Evolutionary conservation across 92 coral and sea anemone species (phyloP), one percentile per base, ranked within the genome.

Genomic region (Plumapathes pennacea): DNA sequence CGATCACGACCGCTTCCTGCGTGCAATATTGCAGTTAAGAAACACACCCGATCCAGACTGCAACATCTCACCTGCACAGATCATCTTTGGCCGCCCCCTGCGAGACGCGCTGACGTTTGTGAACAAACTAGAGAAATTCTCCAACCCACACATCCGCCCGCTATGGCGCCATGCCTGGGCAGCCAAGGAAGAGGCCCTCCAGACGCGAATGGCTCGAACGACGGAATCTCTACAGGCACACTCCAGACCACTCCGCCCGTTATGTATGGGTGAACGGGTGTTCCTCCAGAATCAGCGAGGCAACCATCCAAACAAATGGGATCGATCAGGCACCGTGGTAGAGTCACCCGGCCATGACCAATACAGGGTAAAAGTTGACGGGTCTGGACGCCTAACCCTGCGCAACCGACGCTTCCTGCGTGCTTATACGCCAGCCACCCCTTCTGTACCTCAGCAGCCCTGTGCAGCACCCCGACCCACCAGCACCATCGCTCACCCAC

Each of bases 281-380:
- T 73, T 73, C 66, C 57, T 73, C 8, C 81, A 73, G 57, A 73
- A 73, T 18, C 74, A 73, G 50, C 54, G 12, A 20, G 81, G 81
- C 22, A 44, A 63, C 25, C 13, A 29, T 58, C 72, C 81, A 7
- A 64, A 10, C 65, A 73, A 64, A 39, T 73, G 81, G 81, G 73
- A 73, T 59, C 17, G 81, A 25, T 73, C 81, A 30, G 81, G 81
- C 0, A 7, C 27, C 6, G 64, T 73, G 0, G 73, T 64, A 1
- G 72, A 73, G 21, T 47, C 72, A 19, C 46, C 22, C 0, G 63
- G 64, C 2, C 54, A 72, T 13, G 72, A 72, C 25, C 80, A 61
- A 24, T 72, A 72, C 30, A 39, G 80, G 13, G 62, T 72, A 0
- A 74, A 74, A 34, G 60, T 74, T 4, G 75, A 75, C 38, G 82